These are phyloP conservation scores for Rhaphigaster nebulosa DNA, from an alignment of 2,888 invertebrate genomes.

Conservation along the genomic window DNA sequence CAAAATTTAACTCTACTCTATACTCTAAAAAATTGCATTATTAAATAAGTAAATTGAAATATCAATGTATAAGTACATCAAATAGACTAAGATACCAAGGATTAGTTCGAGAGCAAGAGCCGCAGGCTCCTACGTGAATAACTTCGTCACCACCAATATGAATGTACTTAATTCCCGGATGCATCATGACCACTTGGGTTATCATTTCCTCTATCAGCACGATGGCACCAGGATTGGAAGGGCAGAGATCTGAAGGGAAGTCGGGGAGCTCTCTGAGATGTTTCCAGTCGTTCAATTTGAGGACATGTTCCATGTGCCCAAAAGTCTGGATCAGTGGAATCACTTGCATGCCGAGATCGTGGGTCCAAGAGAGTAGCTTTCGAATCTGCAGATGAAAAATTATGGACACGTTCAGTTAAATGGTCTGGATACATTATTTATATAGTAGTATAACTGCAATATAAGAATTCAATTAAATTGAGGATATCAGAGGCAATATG, in stretches of 20 bases:
- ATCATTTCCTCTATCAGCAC: slow-evolving; percentile 68
- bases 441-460: background rate
- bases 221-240: slow-evolving; percentile 69
- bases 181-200: slow-evolving; percentile 68
- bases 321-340: slow-evolving; percentile 73
- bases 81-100: background rate
- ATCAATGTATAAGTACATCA: background rate
- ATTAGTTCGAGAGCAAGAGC: slow-evolving; percentile 65
- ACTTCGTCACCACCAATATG: slow-evolving; percentile 72
- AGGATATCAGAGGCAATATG: no score
- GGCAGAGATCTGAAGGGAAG: slow-evolving; percentile 71
- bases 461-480: no score
- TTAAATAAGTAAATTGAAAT: background rate
- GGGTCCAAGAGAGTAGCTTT: slow-evolving; percentile 67
- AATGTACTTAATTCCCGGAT: slow-evolving; percentile 67
- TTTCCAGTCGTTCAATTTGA: slow-evolving; percentile 69
- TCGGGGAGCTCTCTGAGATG: slow-evolving; percentile 69
- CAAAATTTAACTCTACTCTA: background rate
- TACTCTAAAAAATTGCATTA: background rate
- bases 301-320: slow-evolving; percentile 71
- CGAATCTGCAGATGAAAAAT: slow-evolving; percentile 64
- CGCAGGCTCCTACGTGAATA: slow-evolving; percentile 68
- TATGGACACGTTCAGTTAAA: background rate
- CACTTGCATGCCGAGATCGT: slow-evolving; percentile 68
- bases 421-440: background rate